These are phyloP conservation scores for Trididemnum miniatum DNA, from an alignment of 23 tunicate genomes.

Conservation along the genomic window DNA sequence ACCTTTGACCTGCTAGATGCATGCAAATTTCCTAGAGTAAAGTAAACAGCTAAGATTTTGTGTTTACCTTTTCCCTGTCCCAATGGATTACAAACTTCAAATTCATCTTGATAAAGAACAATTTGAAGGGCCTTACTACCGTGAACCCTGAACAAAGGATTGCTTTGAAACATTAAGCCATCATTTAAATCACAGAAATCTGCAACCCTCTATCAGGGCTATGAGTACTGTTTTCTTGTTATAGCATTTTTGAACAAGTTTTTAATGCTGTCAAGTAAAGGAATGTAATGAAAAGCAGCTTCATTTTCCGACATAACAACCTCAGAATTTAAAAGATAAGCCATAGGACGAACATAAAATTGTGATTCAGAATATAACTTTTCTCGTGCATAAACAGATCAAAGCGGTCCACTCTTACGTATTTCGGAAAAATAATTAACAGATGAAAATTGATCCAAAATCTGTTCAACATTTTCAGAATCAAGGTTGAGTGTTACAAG, in stretches of 20 bases:
- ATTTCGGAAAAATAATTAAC: not conserved
- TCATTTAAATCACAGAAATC: slow-evolving; percentile 31
- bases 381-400: slow-evolving; percentile 8
- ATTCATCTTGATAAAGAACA: slow-evolving; percentile 42
- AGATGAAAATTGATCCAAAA: not conserved
- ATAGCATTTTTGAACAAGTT: slow-evolving; percentile 6
- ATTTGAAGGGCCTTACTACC: slow-evolving; percentile 29
- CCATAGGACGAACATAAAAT: not conserved
- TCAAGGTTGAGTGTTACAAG: not conserved
- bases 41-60: slow-evolving; percentile 49
- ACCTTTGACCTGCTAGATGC: slow-evolving; percentile 19
- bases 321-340: not conserved
- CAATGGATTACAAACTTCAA: slow-evolving; percentile 46
- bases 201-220: not conserved
- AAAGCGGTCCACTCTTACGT: slow-evolving; percentile 14
- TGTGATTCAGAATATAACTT: not conserved
- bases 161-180: slow-evolving; percentile 39
- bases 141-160: not conserved
- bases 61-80: slow-evolving; percentile 43
- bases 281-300: slow-evolving; percentile 28
- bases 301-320: not conserved
- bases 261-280: slow-evolving; percentile 27
- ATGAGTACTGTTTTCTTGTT: slow-evolving; percentile 17
- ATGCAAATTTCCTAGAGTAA: slow-evolving; percentile 44
- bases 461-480: not conserved